Evolutionary conservation across 2,113 vertebrate species (phyloP), one percentile per base, ranked within the genome.

Genomic region (Brachypodius melanocephalos): DNA sequence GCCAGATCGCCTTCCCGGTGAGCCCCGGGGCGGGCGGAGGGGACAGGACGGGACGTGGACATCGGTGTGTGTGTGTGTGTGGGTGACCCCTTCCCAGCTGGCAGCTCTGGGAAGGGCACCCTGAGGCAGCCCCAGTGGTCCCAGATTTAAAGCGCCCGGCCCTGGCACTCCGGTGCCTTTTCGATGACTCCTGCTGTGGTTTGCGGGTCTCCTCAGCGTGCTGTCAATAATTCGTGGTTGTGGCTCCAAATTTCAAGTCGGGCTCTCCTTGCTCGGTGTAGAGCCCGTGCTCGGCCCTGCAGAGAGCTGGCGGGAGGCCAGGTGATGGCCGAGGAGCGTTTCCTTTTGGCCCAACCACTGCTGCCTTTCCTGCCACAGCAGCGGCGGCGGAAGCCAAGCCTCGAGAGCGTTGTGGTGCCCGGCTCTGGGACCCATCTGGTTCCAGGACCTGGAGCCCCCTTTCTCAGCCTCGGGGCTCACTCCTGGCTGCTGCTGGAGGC

Each of bases 1-100:
- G 99, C 58, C 98, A 99, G 91, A 98, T 99, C 8, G 99, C 99
- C 42, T 99, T 99, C 96, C 98, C 98, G 98, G 99, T 99, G 97
- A 97, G 93, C 43, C 5, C 10, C 8, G 36, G 38, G 8, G 21
- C 2, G 69, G 17, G 72, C 14, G 7, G 57, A 59, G 58, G 58
- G 58, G 34, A 58, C 55, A 21, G 54, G 32, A 58, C 10, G 58
- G 58, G 58, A 36, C 57, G 4, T 6, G 57, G 28, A 2, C 38
- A 2, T 13, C 26, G 0, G 24, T 10, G 42, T 17, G 31, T 32
- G 45, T 10, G 38, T 10, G 42, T 18, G n/a, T 15, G 55, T 8
- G 8, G 24, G 86, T 51, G 14, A 17, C 29, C 8, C 9, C 4
- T 54, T 31, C 6, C 9, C 8, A 5, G 2, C 32, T 14, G 36